phyloP scores from a whole-genome alignment of 2,113 vertebrate species.

The Leucosticte australis region DNA sequence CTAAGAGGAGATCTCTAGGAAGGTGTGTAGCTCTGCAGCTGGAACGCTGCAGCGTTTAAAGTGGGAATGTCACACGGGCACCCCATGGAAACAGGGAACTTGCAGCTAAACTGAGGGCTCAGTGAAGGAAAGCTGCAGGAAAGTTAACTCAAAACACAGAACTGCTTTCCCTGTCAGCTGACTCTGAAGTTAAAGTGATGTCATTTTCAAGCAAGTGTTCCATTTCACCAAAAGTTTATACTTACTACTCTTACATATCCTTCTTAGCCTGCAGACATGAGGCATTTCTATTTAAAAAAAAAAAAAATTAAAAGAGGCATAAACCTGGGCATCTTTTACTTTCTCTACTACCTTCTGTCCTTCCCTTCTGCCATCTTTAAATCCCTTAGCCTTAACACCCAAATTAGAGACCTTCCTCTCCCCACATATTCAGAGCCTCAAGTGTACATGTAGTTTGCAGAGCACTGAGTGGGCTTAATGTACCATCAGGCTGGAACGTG shows the following conservation, averaged over 20 bases:
- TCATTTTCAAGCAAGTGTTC: neutral
- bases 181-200: neutral
- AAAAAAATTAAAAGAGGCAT: neutral
- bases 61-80: neutral
- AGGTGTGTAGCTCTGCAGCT: neutral
- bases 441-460: neutral
- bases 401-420: slow-evolving; percentile 23
- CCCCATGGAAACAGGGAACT: neutral
- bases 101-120: neutral
- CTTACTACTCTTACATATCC: neutral
- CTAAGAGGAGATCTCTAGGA: neutral
- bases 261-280: neutral
- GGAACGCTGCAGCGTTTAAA: neutral
- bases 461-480: slow-evolving; percentile 57
- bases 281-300: neutral
- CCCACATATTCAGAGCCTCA: neutral
- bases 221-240: neutral
- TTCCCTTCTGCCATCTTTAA: neutral
- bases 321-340: neutral
- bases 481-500: slow-evolving; percentile 55
- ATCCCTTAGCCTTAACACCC: neutral
- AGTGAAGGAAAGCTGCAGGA: neutral
- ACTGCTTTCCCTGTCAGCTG: neutral
- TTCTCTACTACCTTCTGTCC: neutral
- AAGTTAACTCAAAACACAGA: neutral